Conservation (phyloP, 2,113 vertebrate genomes). For the Mystacornis crossleyi region DNA sequence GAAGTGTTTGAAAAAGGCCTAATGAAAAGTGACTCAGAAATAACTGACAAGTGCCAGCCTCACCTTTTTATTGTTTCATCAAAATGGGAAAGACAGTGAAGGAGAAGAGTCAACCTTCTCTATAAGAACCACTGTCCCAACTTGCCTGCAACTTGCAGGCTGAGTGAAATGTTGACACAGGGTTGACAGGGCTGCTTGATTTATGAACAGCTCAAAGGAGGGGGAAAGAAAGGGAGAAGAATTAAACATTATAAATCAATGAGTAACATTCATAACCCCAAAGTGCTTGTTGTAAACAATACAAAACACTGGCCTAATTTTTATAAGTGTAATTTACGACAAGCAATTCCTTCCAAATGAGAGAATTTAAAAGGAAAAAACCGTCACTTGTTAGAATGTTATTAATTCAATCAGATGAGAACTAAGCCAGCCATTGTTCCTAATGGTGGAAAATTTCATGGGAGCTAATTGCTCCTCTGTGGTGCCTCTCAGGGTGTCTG, state of each 20-base stretch:
- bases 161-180: constrained; percentile 71
- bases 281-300: constrained; percentile 51
- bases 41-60: constrained; percentile 75
- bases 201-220: constrained; percentile 40
- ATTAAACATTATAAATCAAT: constrained; percentile 58
- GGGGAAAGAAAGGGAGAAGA: not conserved
- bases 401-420: constrained; percentile 19
- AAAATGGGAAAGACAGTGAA: constrained; percentile 57
- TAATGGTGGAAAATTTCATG: not conserved
- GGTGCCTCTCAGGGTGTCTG: not conserved
- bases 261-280: constrained; percentile 54
- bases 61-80: constrained; percentile 78
- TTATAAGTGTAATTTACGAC: constrained; percentile 45
- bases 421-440: not conserved
- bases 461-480: constrained; percentile 38
- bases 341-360: constrained; percentile 68
- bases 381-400: not conserved
- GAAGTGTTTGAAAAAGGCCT: constrained; percentile 64
- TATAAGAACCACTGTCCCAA: constrained; percentile 60
- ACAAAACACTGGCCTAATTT: constrained; percentile 29
- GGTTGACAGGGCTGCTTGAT: constrained; percentile 67
- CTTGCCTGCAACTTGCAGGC: constrained; percentile 71
- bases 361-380: constrained; percentile 26
- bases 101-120: constrained; percentile 48
- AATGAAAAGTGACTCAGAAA: constrained; percentile 78